Evolutionary conservation across 1,140 invertebrate species (phyloP), one percentile per base, ranked within the genome.

Genomic region (Protaetia brevitarsis): DNA sequence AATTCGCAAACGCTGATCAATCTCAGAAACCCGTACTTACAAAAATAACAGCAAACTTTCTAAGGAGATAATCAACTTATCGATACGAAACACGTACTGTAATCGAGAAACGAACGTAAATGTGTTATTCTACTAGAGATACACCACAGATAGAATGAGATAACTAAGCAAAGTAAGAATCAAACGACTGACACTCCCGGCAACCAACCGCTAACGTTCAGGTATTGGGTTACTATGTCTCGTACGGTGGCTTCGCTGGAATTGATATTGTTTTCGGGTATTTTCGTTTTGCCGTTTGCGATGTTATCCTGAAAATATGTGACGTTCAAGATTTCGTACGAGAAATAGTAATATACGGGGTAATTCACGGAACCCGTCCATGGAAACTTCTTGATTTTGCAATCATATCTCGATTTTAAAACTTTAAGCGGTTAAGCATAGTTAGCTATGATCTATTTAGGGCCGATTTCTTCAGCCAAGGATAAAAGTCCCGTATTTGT

Each of bases 231-330:
- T 8, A 77, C 71, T 61, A 69, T 71, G 64, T 75, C 73, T 59
- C 71, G 71, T 3, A 75, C 66, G 21, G 64, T 68, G 11, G 65
- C 63, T 36, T 69, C 73, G n/a, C 41, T 45, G 23, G 69, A 61
- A 56, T 68, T 69, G 34, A 60, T 58, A 19, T 70, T 63, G 6
- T 58, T 64, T 37, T 72, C 58, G 11, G 64, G 23, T 30, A 64
- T 64, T 56, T 69, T 68, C 7, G 66, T 66, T 64, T 70, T 73
- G 31, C 66, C 68, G 8, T 68, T 68, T 19, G 66, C 65, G 6
- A 76, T 60, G 67, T 73, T 73, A 56, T 77, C 76, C 76, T 77
- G 41, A 27, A 71, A 75, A 56, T n/a, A n/a, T n/a, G n/a, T n/a
- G n/a, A n/a, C n/a, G n/a, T n/a, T n/a, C 58, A 64, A n/a, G n/a